phyloP scores from a whole-genome alignment of 2,113 vertebrate genomes.

The Andinoacara biseriatus region DNA sequence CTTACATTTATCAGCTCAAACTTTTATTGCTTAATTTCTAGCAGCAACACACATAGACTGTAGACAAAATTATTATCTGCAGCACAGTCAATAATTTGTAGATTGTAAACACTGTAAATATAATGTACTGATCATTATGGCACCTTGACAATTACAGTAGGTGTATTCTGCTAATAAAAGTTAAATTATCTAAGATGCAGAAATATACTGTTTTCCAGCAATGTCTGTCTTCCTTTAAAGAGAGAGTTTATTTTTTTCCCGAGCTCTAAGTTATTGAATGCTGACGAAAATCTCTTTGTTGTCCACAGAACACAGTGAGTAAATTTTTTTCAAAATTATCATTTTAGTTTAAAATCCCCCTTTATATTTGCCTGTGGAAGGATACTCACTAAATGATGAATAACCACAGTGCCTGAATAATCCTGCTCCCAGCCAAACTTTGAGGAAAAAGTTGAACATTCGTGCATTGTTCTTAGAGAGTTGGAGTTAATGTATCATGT shows the following conservation, averaged over 20 bases:
- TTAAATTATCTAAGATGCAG: not conserved
- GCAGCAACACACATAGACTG: constrained; percentile 11
- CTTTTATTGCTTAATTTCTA: constrained; percentile 52
- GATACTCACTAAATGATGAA: not conserved
- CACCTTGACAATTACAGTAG: not conserved
- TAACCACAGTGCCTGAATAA: constrained; percentile 1
- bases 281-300: not conserved
- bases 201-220: not conserved
- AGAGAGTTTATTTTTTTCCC: not conserved
- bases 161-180: not conserved
- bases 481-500: not conserved
- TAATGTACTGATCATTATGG: not conserved
- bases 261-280: not conserved
- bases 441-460: not conserved
- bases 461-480: constrained; percentile 9
- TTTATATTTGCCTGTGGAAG: constrained; percentile 5
- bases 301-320: not conserved
- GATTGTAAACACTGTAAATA: constrained; percentile 6
- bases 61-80: constrained; percentile 30
- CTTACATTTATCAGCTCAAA: constrained; percentile 45
- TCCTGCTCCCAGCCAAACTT: constrained; percentile 5
- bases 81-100: constrained; percentile 25
- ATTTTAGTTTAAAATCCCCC: not conserved
- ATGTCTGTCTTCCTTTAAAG: not conserved
- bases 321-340: not conserved